Evolutionary conservation across 2,797 vertebrate species (phyloP).

Genomic region (Argyrosomus regius): DNA sequence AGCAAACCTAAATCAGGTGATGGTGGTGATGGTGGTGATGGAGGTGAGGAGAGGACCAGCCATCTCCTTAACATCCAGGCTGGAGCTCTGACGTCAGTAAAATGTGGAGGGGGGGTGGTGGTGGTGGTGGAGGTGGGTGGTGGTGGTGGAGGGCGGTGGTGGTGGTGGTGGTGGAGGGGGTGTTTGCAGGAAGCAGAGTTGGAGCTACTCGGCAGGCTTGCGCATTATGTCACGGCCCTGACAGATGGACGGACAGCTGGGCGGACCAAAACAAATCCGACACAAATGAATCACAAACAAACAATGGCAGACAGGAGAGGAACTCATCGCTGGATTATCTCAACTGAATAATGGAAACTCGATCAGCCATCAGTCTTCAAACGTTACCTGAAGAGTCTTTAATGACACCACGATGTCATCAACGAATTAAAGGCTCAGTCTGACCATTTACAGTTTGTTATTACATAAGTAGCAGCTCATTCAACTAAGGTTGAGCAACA

Average conservation of each 20-base stretch:
- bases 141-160: too few relatives aligned
- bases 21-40: background rate
- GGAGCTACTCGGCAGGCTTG: slow-evolving; percentile 57
- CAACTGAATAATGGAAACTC: slow-evolving; percentile 5
- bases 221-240: slow-evolving; percentile 64
- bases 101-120: background rate
- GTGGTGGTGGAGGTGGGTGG: too few relatives aligned
- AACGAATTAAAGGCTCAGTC: background rate
- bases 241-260: slow-evolving; percentile 84
- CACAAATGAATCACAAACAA: slow-evolving; percentile 81
- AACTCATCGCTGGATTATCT: slow-evolving; percentile 48
- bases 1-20: background rate
- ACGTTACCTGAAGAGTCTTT: slow-evolving; percentile 1
- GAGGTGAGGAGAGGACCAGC: background rate
- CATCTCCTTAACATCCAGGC: slow-evolving; percentile 41
- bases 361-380: background rate
- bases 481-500: background rate
- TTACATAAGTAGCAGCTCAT: background rate
- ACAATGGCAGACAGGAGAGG: slow-evolving; percentile 68
- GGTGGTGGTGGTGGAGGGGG: too few relatives aligned
- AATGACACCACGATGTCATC: background rate
- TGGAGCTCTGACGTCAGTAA: slow-evolving; percentile 30
- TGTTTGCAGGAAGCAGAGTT: background rate
- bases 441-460: background rate
- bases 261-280: slow-evolving; percentile 76